Base-by-base conservation (phyloP, 2,797 vertebrate genomes). In the Epinephelus awoara region DNA sequence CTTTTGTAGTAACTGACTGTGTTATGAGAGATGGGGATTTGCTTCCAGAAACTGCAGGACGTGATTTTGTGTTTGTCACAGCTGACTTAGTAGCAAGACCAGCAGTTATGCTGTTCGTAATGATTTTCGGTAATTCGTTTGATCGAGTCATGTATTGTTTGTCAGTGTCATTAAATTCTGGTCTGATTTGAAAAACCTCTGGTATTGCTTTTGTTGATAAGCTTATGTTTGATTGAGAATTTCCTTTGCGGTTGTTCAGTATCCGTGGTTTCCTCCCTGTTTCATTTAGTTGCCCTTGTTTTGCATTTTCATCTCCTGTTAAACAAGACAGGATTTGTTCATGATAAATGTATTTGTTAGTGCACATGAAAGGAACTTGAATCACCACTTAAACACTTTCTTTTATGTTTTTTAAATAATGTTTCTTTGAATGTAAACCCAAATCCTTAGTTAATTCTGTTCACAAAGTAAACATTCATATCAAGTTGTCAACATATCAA, bases 291-390 rank as follows among this genome's bases (percentile, higher is more conserved):
- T 71, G 11, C 8, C 50, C 18, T 72, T 59, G 15, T 47, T 63
- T 58, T 67, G 2, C 4, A 62, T 58, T 67, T 55, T 75, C 4
- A 70, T 73, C 52, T 25, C 57, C 87, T 91, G 75, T 82, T n/a
- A 23, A 72, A 50, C 10, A 44, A 84, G 8, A 66, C 3, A 50
- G 46, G 18, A 40, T 23, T 59, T 34, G 0, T 56, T 1, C 5
- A 57, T 49, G 15, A 68, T 44, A 13, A 27, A 44, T 3, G 3
- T 2, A 47, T 72, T 50, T 15, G 6, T 63, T 3, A 27, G 9
- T 38, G 1, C 6, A 42, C 11, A 12, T 47, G 14, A 46, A 11
- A 59, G 19, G 0, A 76, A 6, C 4, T 38, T 19, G 0, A 2
- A 55, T 11, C 17, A 27, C 2, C n/a, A 15, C 21, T 55, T 55